phyloP scores from a whole-genome alignment of 2,113 vertebrate species.

The Eurystomus gularis region DNA sequence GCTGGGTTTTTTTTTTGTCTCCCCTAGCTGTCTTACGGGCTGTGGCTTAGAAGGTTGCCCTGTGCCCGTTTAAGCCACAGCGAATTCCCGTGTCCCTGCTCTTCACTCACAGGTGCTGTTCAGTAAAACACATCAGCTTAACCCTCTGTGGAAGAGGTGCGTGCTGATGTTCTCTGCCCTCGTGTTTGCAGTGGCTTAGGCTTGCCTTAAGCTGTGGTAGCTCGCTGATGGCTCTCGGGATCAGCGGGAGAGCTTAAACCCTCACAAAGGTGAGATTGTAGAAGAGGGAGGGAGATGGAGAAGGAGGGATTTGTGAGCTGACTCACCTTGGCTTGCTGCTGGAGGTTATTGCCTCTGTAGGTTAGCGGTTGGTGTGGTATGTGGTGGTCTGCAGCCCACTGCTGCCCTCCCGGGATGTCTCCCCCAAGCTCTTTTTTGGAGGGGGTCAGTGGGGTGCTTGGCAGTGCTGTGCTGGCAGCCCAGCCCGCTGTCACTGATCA shows the following conservation, averaged over 20 bases:
- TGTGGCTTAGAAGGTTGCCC: not conserved
- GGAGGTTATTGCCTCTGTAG: not conserved
- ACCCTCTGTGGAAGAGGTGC: not conserved
- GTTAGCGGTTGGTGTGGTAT: fast-evolving
- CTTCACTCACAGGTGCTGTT: conserved; percentile 11
- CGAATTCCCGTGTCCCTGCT: conserved; percentile 9
- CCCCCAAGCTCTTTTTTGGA: fast-evolving
- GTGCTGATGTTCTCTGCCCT: not conserved
- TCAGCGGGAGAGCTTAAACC: not conserved
- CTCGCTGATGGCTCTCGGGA: not conserved
- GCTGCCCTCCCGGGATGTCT: not conserved
- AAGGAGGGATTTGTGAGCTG: not conserved
- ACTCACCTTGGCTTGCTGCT: not conserved
- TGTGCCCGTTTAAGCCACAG: not conserved
- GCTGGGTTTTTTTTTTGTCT: not conserved
- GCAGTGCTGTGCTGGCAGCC: not conserved
- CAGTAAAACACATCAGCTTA: conserved; percentile 39
- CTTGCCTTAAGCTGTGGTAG: not conserved
- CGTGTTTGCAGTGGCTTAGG: not conserved
- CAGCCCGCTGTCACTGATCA: not conserved
- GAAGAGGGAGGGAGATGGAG: not conserved
- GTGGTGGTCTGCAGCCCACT: fast-evolving
- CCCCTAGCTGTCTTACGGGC: not conserved
- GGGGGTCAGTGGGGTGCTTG: not conserved
- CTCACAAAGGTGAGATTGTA: not conserved